Evolutionary conservation across 2,888 invertebrate genomes (phyloP).

Genomic region (Vandiemenella viatica): DNA sequence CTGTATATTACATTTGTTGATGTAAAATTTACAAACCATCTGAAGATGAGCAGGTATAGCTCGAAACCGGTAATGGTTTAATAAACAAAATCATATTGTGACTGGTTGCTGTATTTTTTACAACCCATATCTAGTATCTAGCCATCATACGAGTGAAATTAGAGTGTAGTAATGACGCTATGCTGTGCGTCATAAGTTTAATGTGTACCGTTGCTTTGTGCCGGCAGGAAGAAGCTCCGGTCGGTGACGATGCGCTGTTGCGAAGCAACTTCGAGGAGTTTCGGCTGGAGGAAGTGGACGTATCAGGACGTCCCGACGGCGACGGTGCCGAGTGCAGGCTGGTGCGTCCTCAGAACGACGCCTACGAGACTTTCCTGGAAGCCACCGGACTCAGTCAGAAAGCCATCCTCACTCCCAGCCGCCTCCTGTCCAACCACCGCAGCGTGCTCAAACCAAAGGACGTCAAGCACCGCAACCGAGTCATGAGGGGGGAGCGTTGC

Average conservation of each 20-base stretch:
- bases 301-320: slow-evolving; percentile 20
- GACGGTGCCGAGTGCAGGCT: slow-evolving; percentile 23
- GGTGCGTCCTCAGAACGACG: slow-evolving; percentile 17
- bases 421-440: slow-evolving; percentile 59
- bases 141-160: too few relatives aligned
- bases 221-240: slow-evolving; percentile 43
- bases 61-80: too few relatives aligned
- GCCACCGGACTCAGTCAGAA: slow-evolving; percentile 67
- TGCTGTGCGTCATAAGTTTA: too few relatives aligned
- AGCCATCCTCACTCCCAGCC: slow-evolving; percentile 51
- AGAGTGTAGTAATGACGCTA: too few relatives aligned
- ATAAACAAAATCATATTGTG: too few relatives aligned
- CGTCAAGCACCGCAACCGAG: slow-evolving; percentile 56
- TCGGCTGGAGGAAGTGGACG: slow-evolving; percentile 58
- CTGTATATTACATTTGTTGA: too few relatives aligned
- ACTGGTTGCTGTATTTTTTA: too few relatives aligned
- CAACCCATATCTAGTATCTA: too few relatives aligned
- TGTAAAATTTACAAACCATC: too few relatives aligned
- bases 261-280: slow-evolving; percentile 68
- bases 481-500: slow-evolving; percentile 38
- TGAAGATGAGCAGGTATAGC: too few relatives aligned
- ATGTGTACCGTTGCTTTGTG: too few relatives aligned
- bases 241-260: slow-evolving; percentile 47
- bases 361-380: slow-evolving; percentile 63
- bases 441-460: slow-evolving; percentile 63